These are phyloP conservation scores for Nephrotoma flavescens DNA, from an alignment of 2,888 invertebrate species.

Conservation along the genomic window DNA sequence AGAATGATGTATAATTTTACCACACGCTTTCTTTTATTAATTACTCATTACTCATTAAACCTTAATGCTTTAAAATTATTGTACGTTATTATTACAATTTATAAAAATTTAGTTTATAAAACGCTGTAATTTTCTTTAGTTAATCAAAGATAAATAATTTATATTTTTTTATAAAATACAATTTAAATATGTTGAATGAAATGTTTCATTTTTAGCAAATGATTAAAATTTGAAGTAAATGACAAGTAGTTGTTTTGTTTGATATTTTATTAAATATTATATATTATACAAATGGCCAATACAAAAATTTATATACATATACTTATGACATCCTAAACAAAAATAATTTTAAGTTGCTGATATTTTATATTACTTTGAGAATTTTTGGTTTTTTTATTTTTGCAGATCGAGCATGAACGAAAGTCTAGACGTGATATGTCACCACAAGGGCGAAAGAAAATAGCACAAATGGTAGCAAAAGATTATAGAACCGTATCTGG, in stretches of 20 bases:
- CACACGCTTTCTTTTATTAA: background rate
- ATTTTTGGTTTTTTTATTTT: background rate
- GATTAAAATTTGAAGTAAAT: background rate
- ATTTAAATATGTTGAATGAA: background rate
- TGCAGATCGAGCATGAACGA: slow-evolving; percentile 45
- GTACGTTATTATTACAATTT: background rate
- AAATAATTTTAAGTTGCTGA: background rate
- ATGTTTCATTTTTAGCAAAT: background rate
- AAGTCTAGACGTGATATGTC: slow-evolving; percentile 75
- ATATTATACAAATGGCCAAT: background rate
- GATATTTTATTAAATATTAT: background rate
- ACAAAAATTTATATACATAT: background rate
- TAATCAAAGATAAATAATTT: background rate
- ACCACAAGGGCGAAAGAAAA: slow-evolving; percentile 55
- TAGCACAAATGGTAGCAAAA: slow-evolving; percentile 50
- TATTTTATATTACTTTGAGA: background rate
- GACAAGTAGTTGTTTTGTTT: background rate
- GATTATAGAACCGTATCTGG: slow-evolving; percentile 34
- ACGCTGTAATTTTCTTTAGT: background rate
- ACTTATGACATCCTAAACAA: background rate
- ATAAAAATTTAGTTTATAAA: background rate
- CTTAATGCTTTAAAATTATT: background rate
- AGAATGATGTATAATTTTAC: background rate
- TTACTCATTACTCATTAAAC: background rate
- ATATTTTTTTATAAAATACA: background rate